These are phyloP conservation scores for Pomacea maculata DNA, from an alignment of 1,140 invertebrate species.

Conservation along the genomic window DNA sequence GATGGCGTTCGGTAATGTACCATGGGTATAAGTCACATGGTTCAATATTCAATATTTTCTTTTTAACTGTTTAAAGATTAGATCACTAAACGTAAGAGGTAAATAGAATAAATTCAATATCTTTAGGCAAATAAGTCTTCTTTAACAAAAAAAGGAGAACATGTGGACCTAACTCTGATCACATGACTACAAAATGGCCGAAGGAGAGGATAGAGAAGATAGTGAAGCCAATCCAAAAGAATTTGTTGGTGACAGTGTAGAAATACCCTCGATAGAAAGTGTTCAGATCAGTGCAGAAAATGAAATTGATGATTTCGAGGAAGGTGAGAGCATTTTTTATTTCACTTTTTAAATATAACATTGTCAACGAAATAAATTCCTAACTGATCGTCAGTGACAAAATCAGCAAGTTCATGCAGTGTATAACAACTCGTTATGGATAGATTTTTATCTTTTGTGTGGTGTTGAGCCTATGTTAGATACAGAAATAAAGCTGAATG, in stretches of 20 bases:
- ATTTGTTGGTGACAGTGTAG: neutral
- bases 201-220: constrained; percentile 20
- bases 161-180: neutral
- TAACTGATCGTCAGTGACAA: neutral
- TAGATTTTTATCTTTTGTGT: no score
- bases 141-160: neutral
- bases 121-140: neutral
- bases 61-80: neutral
- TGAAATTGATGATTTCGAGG: neutral
- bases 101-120: neutral
- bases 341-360: neutral
- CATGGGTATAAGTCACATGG: neutral
- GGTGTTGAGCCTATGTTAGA: no score
- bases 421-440: no score
- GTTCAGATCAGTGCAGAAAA: neutral
- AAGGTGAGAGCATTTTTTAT: neutral
- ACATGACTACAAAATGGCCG: constrained; percentile 22
- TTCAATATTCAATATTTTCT: neutral
- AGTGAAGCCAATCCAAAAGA: neutral
- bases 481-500: no score
- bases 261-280: neutral
- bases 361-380: neutral
- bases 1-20: neutral
- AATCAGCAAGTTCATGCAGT: neutral
- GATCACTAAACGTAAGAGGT: neutral